Conservation (phyloP, 2,797 vertebrate genomes). For the Coregonus suidteri region DNA sequence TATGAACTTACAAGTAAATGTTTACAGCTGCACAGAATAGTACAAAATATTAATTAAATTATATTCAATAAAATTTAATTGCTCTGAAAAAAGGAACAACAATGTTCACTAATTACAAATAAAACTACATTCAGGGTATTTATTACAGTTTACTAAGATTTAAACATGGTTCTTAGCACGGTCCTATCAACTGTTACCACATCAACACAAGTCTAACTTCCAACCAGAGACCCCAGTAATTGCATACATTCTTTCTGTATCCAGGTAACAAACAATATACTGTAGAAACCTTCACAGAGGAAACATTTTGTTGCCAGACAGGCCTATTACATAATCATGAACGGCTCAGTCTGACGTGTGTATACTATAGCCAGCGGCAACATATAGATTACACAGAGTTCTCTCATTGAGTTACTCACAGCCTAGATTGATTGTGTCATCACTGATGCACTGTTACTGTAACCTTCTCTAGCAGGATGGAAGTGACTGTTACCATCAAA, state of each 20-base stretch:
- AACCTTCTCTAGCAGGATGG: background rate
- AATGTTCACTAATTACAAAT: background rate
- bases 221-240: too few relatives aligned
- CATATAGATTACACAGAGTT: background rate
- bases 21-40: constrained; percentile 58
- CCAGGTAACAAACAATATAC: background rate
- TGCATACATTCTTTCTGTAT: background rate
- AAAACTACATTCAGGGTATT: background rate
- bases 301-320: background rate
- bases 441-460: background rate
- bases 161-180: background rate
- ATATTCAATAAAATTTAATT: background rate
- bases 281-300: background rate
- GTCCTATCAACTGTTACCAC: background rate
- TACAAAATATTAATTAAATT: constrained; percentile 22
- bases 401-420: background rate
- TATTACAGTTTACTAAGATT: background rate
- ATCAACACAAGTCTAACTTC: too few relatives aligned
- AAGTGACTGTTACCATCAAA: background rate
- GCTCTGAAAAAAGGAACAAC: background rate
- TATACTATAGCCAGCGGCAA: background rate
- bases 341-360: background rate
- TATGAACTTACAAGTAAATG: constrained; percentile 40
- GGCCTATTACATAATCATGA: background rate
- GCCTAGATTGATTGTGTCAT: background rate